These are phyloP conservation scores for Trichogramma evanescens DNA, from an alignment of 2,888 invertebrate species.

Conservation along the genomic window DNA sequence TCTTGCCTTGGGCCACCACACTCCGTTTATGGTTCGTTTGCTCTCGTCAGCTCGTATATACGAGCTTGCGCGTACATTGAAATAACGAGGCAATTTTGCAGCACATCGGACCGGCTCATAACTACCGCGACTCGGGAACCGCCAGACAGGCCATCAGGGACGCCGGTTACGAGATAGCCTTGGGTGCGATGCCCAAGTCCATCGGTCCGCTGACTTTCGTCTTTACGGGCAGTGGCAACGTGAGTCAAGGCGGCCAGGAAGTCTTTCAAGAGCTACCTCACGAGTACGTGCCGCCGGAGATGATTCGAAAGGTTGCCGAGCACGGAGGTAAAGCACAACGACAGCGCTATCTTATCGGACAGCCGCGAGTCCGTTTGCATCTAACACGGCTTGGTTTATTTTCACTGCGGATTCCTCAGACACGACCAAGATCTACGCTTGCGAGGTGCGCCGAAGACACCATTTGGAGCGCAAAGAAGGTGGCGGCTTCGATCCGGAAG, in stretches of 20 bases:
- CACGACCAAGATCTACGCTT: conserved; percentile 91
- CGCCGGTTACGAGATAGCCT: conserved; percentile 96
- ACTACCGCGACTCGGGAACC: conserved; percentile 96
- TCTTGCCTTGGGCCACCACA: conserved; percentile 94
- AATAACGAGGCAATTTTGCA: conserved; percentile 39
- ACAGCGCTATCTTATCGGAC: background rate
- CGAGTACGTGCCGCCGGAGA: conserved; percentile 94
- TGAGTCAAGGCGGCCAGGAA: conserved; percentile 82
- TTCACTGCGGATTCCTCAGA: conserved; percentile 50
- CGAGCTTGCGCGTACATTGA: background rate
- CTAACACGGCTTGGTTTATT: background rate
- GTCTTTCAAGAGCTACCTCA: conserved; percentile 95
- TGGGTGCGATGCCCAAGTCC: conserved; percentile 93
- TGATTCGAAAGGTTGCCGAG: conserved; percentile 89
- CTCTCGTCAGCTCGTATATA: background rate
- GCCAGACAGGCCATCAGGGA: conserved; percentile 95
- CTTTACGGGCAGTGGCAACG: conserved; percentile 97
- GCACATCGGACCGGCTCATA: conserved; percentile 97
- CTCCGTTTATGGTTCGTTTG: conserved; percentile 88
- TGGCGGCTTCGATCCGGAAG: conserved; percentile 82
- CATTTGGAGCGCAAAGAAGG: conserved; percentile 89
- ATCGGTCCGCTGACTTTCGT: conserved; percentile 96
- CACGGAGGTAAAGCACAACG: conserved; percentile 73
- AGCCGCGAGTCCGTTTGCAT: conserved; percentile 37
- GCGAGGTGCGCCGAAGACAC: conserved; percentile 88